phyloP scores from a whole-genome alignment of 30 jellyfish, hydroid and myxozoan genomes.

The Clytia hemisphaerica region DNA sequence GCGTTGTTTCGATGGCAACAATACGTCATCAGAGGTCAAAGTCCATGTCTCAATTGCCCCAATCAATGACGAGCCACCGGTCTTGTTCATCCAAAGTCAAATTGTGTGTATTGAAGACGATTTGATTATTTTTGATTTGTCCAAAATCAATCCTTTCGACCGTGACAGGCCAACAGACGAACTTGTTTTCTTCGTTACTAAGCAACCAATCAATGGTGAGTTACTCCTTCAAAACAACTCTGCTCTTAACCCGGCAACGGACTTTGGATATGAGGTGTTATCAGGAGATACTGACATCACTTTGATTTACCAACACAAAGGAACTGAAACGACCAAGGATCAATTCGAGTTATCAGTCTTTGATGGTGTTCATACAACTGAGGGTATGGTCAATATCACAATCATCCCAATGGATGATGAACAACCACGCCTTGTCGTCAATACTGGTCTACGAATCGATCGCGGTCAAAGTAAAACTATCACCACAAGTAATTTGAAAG shows the following conservation, averaged over 20 bases:
- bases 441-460: constrained; percentile 73
- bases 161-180: constrained; percentile 71
- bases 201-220: constrained; percentile 83
- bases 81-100: constrained; percentile 61
- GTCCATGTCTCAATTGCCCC: constrained; percentile 68
- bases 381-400: constrained; percentile 45
- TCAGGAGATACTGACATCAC: constrained; percentile 53
- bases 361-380: constrained; percentile 83
- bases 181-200: constrained; percentile 48
- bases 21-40: constrained; percentile 55
- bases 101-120: constrained; percentile 88
- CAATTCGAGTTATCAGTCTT: constrained; percentile 54
- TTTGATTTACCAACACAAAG: constrained; percentile 85
- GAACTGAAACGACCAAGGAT: constrained; percentile 76
- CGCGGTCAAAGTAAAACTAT: constrained; percentile 76
- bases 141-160: constrained; percentile 78
- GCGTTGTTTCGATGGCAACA: constrained; percentile 69
- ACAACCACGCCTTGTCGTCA: constrained; percentile 70
- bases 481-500: constrained; percentile 69
- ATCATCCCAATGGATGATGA: constrained; percentile 93
- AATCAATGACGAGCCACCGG: constrained; percentile 85
- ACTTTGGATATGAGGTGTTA: constrained; percentile 46
- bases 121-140: constrained; percentile 59
- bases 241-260: constrained; percentile 41
- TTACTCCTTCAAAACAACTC: constrained; percentile 49